Conservation (phyloP, 2,113 vertebrate genomes). For the Pseudopipra pipra region DNA sequence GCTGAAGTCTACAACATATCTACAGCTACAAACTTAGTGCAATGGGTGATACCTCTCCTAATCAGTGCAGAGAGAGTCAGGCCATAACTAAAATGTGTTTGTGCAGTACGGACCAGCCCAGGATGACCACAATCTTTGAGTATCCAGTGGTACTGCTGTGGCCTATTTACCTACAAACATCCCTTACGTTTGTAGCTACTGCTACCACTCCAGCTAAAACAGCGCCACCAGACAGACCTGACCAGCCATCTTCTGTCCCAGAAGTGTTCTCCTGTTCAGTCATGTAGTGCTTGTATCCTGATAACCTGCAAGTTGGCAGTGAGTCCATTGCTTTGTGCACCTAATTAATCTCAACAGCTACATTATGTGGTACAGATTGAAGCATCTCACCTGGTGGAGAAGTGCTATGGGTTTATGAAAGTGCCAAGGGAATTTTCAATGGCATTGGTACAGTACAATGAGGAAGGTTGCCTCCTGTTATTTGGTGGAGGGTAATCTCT, state of each 20-base stretch:
- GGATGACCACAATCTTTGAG: not conserved
- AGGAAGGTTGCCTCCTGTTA: not conserved
- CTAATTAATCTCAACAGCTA: not conserved
- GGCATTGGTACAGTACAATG: fast-evolving
- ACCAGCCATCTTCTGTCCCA: not conserved
- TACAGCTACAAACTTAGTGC: not conserved
- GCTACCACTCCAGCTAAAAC: not conserved
- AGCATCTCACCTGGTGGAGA: not conserved
- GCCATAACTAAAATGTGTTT: not conserved
- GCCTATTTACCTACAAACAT: not conserved
- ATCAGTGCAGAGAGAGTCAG: not conserved
- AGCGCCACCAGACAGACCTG: not conserved
- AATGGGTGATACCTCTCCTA: not conserved
- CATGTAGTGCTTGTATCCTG: not conserved
- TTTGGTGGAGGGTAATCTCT: not conserved
- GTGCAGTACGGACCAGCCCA: not conserved
- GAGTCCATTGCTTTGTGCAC: not conserved
- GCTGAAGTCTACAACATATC: not conserved
- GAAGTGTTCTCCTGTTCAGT: not conserved
- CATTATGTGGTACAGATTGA: not conserved
- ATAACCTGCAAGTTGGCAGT: fast-evolving
- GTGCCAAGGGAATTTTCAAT: not conserved
- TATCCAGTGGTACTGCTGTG: not conserved
- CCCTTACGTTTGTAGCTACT: not conserved
- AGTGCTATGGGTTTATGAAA: not conserved